phyloP scores from a whole-genome alignment of 2,113 vertebrate genomes.

The Polypterus senegalus region DNA sequence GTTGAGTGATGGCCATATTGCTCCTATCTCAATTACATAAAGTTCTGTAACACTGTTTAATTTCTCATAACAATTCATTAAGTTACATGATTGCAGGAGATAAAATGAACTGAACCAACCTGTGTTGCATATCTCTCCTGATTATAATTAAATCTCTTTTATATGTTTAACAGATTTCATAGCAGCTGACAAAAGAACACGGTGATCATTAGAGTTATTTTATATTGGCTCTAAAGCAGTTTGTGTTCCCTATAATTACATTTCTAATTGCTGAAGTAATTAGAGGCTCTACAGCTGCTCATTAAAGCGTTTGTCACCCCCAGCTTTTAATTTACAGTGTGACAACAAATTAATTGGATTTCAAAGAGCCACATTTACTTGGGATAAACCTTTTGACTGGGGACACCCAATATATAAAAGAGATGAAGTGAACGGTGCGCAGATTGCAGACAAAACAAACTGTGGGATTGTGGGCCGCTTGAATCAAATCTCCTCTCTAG shows the following conservation, averaged over 20 bases:
- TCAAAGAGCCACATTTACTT: constrained; percentile 24
- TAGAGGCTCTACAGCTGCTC: constrained; percentile 43
- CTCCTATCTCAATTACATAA: too few relatives aligned
- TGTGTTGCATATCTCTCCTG: background rate
- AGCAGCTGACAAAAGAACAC: constrained; percentile 17
- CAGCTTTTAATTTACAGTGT: constrained; percentile 35
- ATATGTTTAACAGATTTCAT: constrained; percentile 28
- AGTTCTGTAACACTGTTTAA: too few relatives aligned
- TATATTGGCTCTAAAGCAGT: constrained; percentile 9
- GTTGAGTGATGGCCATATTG: too few relatives aligned
- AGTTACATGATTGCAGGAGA: background rate
- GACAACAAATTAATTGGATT: constrained; percentile 45
- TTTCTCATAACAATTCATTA: too few relatives aligned
- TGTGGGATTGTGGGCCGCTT: background rate
- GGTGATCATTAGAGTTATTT: constrained; percentile 23
- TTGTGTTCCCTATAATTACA: constrained; percentile 42
- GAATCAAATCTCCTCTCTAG: too few relatives aligned
- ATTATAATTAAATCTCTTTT: background rate
- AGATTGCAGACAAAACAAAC: background rate
- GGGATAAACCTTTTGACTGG: constrained; percentile 15
- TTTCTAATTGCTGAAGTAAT: constrained; percentile 55
- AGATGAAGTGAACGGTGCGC: too few relatives aligned
- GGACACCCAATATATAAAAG: background rate
- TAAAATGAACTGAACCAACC: background rate
- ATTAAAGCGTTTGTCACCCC: constrained; percentile 49